These are phyloP conservation scores for Sclerodermus sp. DNA, from an alignment of 2,888 invertebrate species.

Conservation along the genomic window DNA sequence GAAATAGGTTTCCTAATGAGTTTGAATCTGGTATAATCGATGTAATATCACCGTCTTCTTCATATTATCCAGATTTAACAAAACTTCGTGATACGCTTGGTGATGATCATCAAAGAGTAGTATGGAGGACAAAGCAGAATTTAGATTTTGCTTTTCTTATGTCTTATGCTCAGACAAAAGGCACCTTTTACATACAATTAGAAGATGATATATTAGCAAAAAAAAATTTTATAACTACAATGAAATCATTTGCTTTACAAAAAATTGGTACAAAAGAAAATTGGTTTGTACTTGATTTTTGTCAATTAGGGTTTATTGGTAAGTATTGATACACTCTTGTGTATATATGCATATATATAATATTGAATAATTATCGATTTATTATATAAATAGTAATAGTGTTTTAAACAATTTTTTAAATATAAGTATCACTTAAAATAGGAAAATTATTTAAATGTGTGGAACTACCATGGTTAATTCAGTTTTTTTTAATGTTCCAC, in stretches of 20 bases:
- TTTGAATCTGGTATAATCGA: slow-evolving; percentile 83
- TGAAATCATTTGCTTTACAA: slow-evolving; percentile 80
- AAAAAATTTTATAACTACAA: slow-evolving; percentile 78
- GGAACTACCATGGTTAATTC: slow-evolving; percentile 82
- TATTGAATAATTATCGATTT: neutral
- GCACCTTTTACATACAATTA: slow-evolving; percentile 86
- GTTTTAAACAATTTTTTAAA: neutral
- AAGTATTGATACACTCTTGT: slow-evolving; percentile 31
- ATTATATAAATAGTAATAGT: neutral
- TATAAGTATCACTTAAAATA: slow-evolving; percentile 44
- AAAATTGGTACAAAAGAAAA: slow-evolving; percentile 73
- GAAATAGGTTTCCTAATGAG: slow-evolving; percentile 72
- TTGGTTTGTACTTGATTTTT: slow-evolving; percentile 94
- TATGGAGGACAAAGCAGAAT: slow-evolving; percentile 95
- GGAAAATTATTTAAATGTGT: slow-evolving; percentile 88
- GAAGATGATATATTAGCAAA: slow-evolving; percentile 94
- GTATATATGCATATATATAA: slow-evolving; percentile 7
- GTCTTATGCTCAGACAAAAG: slow-evolving; percentile 88
- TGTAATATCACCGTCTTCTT: slow-evolving; percentile 80
- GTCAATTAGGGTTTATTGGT: slow-evolving; percentile 92
- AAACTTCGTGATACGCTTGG: slow-evolving; percentile 78
- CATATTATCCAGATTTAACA: slow-evolving; percentile 87
- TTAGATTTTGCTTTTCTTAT: slow-evolving; percentile 91
- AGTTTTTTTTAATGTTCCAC: slow-evolving; percentile 94
- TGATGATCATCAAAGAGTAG: slow-evolving; percentile 80